Conservation (phyloP, 2,888 invertebrate species). For the Archips xylosteana region DNA sequence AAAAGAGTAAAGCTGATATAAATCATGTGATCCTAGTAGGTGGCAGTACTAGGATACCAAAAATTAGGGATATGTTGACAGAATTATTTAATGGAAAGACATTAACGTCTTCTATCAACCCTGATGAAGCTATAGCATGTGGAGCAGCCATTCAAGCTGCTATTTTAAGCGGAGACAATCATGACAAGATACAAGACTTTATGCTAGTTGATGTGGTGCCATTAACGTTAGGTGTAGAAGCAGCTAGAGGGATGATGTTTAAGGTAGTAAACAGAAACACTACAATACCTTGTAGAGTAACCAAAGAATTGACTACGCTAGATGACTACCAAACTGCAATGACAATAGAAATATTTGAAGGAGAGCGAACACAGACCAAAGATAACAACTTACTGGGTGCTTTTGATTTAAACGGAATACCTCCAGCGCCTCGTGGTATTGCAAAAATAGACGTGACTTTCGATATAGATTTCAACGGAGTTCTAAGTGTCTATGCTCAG, state of each 20-base stretch:
- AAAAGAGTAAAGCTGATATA: slow-evolving; percentile 60
- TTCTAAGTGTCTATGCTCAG: slow-evolving; percentile 64
- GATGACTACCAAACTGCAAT: slow-evolving; percentile 70
- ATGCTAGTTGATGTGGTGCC: slow-evolving; percentile 69
- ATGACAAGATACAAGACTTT: slow-evolving; percentile 57
- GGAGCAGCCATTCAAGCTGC: slow-evolving; percentile 76
- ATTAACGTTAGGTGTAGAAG: slow-evolving; percentile 70
- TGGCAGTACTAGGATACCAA: slow-evolving; percentile 73
- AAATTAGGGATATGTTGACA: slow-evolving; percentile 59
- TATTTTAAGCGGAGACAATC: slow-evolving; percentile 56
- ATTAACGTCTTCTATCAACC: slow-evolving; percentile 63
- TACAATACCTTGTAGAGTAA: slow-evolving; percentile 64
- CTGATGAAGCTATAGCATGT: slow-evolving; percentile 71
- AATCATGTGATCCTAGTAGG: slow-evolving; percentile 66
- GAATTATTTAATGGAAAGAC: slow-evolving; percentile 62
- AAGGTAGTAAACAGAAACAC: slow-evolving; percentile 70
- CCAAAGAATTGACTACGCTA: slow-evolving; percentile 68
- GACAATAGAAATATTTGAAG: slow-evolving; percentile 74
- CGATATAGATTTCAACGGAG: slow-evolving; percentile 64
- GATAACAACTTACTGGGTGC: slow-evolving; percentile 70
- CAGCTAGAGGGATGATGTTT: slow-evolving; percentile 69
- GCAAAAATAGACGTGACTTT: slow-evolving; percentile 71
- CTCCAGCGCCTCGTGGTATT: slow-evolving; percentile 69
- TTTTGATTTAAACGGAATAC: slow-evolving; percentile 66
- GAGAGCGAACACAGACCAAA: slow-evolving; percentile 67